Percentiles rank a stretch among this genome's conserved stretches.
Conservation (phyloP, 2,797 vertebrate genomes). For the Anguilla obscura region DNA sequence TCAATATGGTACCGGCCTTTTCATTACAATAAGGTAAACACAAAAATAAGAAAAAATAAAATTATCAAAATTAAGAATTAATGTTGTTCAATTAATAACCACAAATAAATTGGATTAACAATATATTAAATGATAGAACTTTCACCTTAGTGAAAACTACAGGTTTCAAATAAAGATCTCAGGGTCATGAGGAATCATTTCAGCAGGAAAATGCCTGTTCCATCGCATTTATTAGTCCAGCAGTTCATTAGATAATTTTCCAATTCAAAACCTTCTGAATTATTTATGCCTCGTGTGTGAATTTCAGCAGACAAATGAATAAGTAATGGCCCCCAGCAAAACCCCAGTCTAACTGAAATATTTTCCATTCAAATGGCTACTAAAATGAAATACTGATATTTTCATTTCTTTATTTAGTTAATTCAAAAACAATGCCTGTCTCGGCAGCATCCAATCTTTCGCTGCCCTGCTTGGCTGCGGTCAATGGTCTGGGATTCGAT, state of each 20-base stretch:
- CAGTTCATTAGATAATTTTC: background rate
- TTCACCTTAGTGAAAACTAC: background rate
- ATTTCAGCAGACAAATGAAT: background rate
- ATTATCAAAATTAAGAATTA: too few species aligned
- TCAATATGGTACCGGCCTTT: background rate
- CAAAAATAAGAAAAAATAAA: background rate
- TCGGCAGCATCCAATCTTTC: background rate
- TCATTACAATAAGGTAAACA: background rate
- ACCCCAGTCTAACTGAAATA: background rate
- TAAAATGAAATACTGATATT: background rate
- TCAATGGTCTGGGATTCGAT: too few species aligned
- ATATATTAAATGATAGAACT: background rate
- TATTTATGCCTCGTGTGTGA: background rate
- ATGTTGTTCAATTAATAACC: background rate
- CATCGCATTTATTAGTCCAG: background rate
- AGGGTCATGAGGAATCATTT: background rate
- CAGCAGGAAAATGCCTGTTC: background rate
- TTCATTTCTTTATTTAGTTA: background rate
- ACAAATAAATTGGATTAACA: background rate
- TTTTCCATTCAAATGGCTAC: background rate
- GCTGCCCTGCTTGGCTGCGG: too few species aligned
- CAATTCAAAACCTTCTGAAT: background rate
- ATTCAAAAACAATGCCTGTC: background rate
- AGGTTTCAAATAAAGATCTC: background rate
- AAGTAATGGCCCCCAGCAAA: background rate